Evolutionary conservation across 2,888 invertebrate genomes (phyloP), one percentile per base, ranked within the genome.

Genomic region (Ophioninae sp.): DNA sequence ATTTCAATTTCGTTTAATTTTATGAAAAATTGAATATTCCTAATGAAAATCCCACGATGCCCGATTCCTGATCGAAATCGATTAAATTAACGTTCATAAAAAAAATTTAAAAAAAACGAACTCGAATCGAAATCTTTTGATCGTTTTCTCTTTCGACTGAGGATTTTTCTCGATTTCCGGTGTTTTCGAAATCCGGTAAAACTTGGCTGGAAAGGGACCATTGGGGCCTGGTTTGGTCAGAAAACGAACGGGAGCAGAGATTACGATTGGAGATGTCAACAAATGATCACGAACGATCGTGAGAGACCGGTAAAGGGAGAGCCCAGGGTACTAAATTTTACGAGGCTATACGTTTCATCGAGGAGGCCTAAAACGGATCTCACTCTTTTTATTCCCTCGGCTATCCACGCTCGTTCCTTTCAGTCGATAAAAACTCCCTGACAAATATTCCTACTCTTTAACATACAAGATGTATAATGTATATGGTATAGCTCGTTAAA

Each of bases 401-500:
- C 13, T 10, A 51, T 51, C 17, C 51, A 58, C 20, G 44, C 23
- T 74, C 63, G 63, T 51, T 51, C 51, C 44, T 30, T 22, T 63
- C 3, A 17, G 13, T 51, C 74, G 64, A 64, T 74, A 51, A 74
- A 74, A 74, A 72, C 0, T 17, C 9, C 8, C 10, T n/a, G 51
- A 64, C 63, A 51, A 64, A 37, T 51, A 30, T 64, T 51, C 22
- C 37, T 37, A 58, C 51, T 64, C 22, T 64, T 64, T 44, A 23
- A 44, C 23, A 37, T 65, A 39, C 39, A 39, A 37, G 64, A 22
- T 56, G 61, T 75, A 56, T 23, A 75, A 56, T 63, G 64, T 67
- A 30, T 44, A 59, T 23, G 73, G 67, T 79, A 51, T 51, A 22
- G 23, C 39, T 63, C 78, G 39, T 71, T 63, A n/a, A 30, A 41